phyloP scores from a whole-genome alignment of 2,888 invertebrate species.

The Ethmia dodecea region DNA sequence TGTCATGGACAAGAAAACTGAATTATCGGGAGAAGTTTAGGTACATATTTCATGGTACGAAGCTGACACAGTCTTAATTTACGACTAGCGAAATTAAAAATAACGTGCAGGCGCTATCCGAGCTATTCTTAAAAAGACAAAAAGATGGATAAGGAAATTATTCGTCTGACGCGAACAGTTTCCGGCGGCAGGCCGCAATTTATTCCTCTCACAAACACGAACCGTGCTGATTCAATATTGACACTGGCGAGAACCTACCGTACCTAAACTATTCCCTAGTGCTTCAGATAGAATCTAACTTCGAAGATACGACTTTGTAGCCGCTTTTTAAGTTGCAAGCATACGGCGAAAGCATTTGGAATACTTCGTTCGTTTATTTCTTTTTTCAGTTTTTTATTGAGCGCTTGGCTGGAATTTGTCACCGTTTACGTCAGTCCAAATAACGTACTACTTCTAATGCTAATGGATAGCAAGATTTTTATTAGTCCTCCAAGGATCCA shows the following conservation, averaged over 20 bases:
- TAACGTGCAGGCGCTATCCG: constrained; percentile 20
- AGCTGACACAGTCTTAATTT: constrained; percentile 17
- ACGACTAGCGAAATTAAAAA: constrained; percentile 25
- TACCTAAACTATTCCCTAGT: constrained; percentile 49
- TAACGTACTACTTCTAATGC: no score
- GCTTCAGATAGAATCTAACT: constrained; percentile 12
- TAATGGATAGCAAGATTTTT: no score
- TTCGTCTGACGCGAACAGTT: constrained; percentile 49
- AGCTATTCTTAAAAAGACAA: constrained; percentile 21
- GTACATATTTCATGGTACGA: background rate
- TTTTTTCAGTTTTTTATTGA: constrained; percentile 17
- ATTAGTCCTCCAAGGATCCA: background rate
- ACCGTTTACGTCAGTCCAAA: no score
- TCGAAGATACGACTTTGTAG: constrained; percentile 44
- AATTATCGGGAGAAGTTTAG: no score
- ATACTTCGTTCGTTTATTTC: constrained; percentile 31
- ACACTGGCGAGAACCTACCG: constrained; percentile 45
- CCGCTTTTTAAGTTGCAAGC: constrained; percentile 39
- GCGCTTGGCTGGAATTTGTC: constrained; percentile 9
- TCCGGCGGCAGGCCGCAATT: constrained; percentile 56
- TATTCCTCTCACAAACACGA: constrained; percentile 68
- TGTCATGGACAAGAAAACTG: no score
- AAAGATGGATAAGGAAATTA: constrained; percentile 48
- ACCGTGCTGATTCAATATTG: constrained; percentile 68
- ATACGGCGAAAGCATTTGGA: constrained; percentile 25